These are phyloP conservation scores for Dicaeum eximium DNA, from an alignment of 2,113 vertebrate genomes.

Conservation along the genomic window DNA sequence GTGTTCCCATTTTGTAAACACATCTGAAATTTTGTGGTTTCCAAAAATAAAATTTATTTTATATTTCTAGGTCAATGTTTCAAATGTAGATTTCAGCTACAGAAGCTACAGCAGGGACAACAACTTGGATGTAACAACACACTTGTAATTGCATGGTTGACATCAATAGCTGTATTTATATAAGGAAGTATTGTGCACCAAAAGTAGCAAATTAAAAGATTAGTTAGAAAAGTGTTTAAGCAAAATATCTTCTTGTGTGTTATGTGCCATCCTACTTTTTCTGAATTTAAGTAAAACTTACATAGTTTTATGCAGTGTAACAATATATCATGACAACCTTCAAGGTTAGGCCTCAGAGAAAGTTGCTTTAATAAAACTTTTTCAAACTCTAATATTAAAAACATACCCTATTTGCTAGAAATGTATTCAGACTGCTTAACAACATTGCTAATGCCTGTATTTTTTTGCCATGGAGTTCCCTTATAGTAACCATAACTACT, in stretches of 20 bases:
- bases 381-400: not conserved
- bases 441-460: not conserved
- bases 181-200: not conserved
- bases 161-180: not conserved
- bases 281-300: not conserved
- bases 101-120: not conserved
- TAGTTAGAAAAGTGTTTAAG: not conserved
- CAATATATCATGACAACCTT: not conserved
- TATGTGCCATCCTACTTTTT: not conserved
- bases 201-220: not conserved
- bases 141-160: not conserved
- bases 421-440: not conserved
- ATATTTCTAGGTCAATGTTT: not conserved
- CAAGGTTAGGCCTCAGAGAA: not conserved
- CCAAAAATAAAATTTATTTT: not conserved
- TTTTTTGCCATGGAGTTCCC: not conserved
- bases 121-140: not conserved
- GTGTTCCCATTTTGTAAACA: not conserved
- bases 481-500: not conserved
- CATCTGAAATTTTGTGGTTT: not conserved
- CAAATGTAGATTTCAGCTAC: not conserved
- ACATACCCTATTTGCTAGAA: not conserved
- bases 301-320: not conserved
- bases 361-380: not conserved
- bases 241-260: not conserved